phyloP scores from a whole-genome alignment of 2,888 invertebrate genomes.

The Heliconius ismenius region DNA sequence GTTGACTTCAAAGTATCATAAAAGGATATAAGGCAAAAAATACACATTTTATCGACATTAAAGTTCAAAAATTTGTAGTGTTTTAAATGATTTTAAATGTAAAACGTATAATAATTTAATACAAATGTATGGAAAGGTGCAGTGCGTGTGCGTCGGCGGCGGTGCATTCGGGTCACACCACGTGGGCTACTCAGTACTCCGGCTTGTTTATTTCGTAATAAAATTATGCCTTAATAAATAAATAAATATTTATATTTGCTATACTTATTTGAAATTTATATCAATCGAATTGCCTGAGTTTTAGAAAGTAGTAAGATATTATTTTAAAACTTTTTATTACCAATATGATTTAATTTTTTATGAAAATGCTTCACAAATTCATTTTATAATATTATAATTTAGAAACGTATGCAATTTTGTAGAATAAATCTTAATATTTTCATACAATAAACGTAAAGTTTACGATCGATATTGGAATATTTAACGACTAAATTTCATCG shows the following conservation, averaged over 20 bases:
- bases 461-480: too few species aligned
- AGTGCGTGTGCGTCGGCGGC: slow-evolving; percentile 56
- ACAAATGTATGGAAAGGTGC: slow-evolving; percentile 49
- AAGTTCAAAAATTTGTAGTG: neutral
- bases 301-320: too few species aligned
- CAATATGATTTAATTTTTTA: too few species aligned
- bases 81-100: slow-evolving; percentile 9
- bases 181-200: slow-evolving; percentile 52
- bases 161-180: slow-evolving; percentile 63
- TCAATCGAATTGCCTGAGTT: neutral
- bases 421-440: too few species aligned
- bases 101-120: slow-evolving; percentile 24
- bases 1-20: neutral
- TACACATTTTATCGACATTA: neutral
- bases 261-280: neutral
- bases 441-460: too few species aligned
- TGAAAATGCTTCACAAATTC: too few species aligned
- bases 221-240: slow-evolving; percentile 26
- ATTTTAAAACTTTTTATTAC: too few species aligned
- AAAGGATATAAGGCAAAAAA: neutral
- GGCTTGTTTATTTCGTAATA: slow-evolving; percentile 31
- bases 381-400: too few species aligned
- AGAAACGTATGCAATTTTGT: too few species aligned
- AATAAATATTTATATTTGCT: slow-evolving; percentile 4
- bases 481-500: too few species aligned